Conservation (phyloP, 2,888 invertebrate species). For the Cacoxenus indagator region DNA sequence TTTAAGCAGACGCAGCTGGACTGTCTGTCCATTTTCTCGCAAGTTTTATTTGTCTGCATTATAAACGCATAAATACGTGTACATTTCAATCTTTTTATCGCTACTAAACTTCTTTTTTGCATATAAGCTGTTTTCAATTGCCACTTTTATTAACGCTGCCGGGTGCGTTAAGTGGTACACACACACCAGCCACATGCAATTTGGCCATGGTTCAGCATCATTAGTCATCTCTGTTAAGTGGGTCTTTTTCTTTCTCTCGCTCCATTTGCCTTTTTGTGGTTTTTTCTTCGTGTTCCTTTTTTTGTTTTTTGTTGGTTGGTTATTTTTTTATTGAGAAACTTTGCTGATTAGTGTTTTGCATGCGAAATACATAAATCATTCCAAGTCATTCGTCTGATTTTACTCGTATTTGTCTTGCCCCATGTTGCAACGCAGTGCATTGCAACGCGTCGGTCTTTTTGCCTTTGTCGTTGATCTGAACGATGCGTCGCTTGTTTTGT, state of each 20-base stretch:
- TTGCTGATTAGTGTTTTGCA: conserved; percentile 62
- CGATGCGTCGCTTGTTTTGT: background rate
- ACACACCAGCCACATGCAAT: conserved; percentile 42
- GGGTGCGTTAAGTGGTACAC: background rate
- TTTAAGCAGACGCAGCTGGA: background rate
- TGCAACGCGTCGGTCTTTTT: background rate
- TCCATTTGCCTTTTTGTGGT: background rate
- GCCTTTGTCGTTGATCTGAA: background rate
- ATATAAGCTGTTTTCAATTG: background rate
- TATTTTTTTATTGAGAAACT: conserved; percentile 41
- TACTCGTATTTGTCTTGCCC: background rate
- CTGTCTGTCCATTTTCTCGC: background rate
- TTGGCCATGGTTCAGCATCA: conserved; percentile 46
- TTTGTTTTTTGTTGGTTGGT: conserved; percentile 1
- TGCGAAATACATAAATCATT: conserved; percentile 58
- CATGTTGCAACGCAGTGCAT: background rate
- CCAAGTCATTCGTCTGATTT: background rate
- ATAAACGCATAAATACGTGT: no score
- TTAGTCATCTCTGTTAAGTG: conserved; percentile 61
- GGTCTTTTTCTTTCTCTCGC: conserved; percentile 46
- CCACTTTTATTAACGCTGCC: conserved; percentile 7
- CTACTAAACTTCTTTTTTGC: conserved; percentile 6
- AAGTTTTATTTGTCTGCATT: conserved; percentile 3
- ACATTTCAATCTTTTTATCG: conserved; percentile 14
- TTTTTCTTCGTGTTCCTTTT: background rate